Percentiles rank a stretch among this genome's conserved stretches.
Conservation (phyloP, 2,113 vertebrate species). For the Ibidorhyncha struthersii region DNA sequence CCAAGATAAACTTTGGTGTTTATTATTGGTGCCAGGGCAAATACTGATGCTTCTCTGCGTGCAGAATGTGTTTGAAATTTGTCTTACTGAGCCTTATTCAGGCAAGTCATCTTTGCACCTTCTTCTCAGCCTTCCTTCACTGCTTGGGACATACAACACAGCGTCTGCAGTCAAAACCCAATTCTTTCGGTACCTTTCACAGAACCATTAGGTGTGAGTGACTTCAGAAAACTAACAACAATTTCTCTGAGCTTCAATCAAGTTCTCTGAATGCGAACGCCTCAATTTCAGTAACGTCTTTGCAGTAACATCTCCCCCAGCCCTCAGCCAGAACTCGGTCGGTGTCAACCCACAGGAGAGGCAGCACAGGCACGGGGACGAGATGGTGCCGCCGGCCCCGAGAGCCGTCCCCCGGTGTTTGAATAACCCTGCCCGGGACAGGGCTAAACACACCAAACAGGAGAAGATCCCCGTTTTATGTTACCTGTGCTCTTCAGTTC, state of each 20-base stretch:
- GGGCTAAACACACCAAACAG: not conserved
- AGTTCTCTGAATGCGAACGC: not conserved
- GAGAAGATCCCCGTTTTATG: not conserved
- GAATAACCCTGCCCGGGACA: not conserved
- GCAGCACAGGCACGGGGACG: rapidly evolving
- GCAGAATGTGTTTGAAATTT: not conserved
- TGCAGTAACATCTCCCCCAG: not conserved
- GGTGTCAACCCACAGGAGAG: not conserved
- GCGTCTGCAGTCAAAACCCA: not conserved
- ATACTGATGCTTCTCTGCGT: not conserved
- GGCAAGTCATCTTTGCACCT: not conserved
- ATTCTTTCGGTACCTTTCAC: not conserved
- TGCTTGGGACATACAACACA: not conserved
- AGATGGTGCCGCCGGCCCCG: rapidly evolving
- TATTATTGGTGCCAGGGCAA: not conserved
- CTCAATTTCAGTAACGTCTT: not conserved
- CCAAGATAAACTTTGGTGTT: not conserved
- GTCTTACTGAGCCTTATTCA: not conserved
- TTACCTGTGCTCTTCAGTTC: not conserved
- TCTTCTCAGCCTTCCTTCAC: not conserved
- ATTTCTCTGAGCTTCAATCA: not conserved
- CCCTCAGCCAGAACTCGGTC: not conserved
- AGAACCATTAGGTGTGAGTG: not conserved
- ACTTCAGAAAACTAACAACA: not conserved
- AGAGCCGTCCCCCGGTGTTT: not conserved